These are phyloP conservation scores for Oryctes rhinoceros DNA, from an alignment of 1,140 invertebrate genomes.

Conservation along the genomic window DNA sequence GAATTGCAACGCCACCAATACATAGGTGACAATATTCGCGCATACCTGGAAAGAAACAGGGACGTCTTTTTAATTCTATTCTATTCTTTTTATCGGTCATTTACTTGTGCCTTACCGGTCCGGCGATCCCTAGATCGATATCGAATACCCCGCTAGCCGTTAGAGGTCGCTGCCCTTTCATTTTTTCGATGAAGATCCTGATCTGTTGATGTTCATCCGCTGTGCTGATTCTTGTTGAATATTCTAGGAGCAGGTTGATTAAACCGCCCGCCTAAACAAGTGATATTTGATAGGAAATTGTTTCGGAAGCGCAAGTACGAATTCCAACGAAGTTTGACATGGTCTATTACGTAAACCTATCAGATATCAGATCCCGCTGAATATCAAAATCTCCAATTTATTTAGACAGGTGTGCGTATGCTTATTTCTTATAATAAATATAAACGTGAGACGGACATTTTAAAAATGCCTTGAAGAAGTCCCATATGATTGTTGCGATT, in stretches of 20 bases:
- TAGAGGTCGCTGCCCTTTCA: slow-evolving; percentile 53
- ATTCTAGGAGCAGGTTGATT: slow-evolving; percentile 55
- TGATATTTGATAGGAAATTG: neutral
- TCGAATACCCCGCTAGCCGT: slow-evolving; percentile 56
- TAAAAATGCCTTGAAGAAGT: too few species aligned
- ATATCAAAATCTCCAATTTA: too few species aligned
- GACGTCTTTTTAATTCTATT: too few species aligned
- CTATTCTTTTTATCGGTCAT: neutral
- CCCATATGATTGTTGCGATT: too few species aligned
- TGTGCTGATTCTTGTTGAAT: slow-evolving; percentile 53
- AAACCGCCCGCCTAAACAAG: slow-evolving; percentile 48
- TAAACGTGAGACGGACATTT: too few species aligned
- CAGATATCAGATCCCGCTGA: too few species aligned
- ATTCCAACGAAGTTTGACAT: too few species aligned
- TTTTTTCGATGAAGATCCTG: slow-evolving; percentile 55
- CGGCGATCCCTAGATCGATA: slow-evolving; percentile 55
- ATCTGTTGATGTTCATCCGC: slow-evolving; percentile 55
- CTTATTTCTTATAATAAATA: too few species aligned
- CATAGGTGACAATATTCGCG: slow-evolving; percentile 58
- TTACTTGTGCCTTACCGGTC: slow-evolving; percentile 49
- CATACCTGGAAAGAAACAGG: slow-evolving; percentile 54
- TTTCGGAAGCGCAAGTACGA: neutral
- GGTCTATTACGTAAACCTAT: too few species aligned
- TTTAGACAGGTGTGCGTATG: too few species aligned
- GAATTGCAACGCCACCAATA: slow-evolving; percentile 58